Evolutionary conservation across 2,797 vertebrate genomes (phyloP).

Genomic region (Poeciliopsis gracilis): DNA sequence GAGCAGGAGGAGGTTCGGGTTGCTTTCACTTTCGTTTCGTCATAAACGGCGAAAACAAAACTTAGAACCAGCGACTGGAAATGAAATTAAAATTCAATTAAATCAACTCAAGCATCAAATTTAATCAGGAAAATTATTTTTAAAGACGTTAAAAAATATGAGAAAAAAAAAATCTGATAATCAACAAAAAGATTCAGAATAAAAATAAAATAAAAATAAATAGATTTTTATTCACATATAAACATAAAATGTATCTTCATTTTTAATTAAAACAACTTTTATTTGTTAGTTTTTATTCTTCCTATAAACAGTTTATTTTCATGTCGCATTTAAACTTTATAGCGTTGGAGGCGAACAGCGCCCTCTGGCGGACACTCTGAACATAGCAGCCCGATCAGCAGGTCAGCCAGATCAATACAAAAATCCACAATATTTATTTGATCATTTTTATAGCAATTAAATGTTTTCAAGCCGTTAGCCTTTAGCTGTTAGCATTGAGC

Average conservation of each 20-base stretch:
- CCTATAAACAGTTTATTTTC: background rate
- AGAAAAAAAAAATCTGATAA: background rate
- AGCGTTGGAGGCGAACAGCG: background rate
- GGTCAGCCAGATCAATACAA: too few species aligned
- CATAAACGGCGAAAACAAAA: background rate
- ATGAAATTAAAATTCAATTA: too few species aligned
- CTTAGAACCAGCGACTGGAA: background rate
- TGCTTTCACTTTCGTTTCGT: constrained; percentile 57
- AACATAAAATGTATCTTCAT: background rate
- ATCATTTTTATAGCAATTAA: too few species aligned
- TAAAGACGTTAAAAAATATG: background rate
- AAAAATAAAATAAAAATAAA: background rate
- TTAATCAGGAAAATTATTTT: background rate
- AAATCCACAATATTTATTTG: too few species aligned
- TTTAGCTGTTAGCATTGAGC: too few species aligned
- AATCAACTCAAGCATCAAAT: background rate
- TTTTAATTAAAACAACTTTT: background rate
- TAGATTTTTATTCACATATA: background rate
- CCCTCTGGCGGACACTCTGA: background rate
- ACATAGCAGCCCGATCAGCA: background rate
- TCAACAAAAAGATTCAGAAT: background rate
- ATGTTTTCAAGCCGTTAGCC: too few species aligned
- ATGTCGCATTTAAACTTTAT: too few species aligned
- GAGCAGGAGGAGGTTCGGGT: background rate
- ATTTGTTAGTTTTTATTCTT: background rate